A percentile compares a stretch with the other conserved stretches of the same genome.
These are phyloP conservation scores for Blastobasis lacticolella DNA, from an alignment of 2,888 invertebrate genomes.

Conservation along the genomic window DNA sequence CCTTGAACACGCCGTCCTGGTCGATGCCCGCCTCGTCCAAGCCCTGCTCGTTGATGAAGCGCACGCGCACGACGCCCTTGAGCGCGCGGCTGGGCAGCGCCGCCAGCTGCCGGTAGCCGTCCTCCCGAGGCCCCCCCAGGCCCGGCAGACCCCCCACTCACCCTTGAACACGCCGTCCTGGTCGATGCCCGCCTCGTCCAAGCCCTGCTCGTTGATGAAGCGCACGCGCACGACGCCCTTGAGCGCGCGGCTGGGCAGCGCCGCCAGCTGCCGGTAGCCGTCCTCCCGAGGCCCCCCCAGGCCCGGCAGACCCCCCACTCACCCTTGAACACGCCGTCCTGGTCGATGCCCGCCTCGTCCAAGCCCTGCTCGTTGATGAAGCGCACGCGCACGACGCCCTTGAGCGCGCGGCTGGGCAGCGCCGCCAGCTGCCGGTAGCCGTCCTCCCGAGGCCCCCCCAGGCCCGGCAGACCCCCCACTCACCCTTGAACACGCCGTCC, in stretches of 20 bases:
- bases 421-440: conserved; percentile 97
- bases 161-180: conserved; percentile 97
- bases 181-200: conserved; percentile 99
- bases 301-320: too few relatives aligned
- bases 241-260: conserved; percentile 87
- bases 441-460: too few relatives aligned
- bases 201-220: conserved; percentile 96
- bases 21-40: conserved; percentile 99
- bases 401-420: conserved; percentile 88
- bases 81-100: conserved; percentile 89
- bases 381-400: conserved; percentile 95
- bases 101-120: conserved; percentile 97
- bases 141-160: too few relatives aligned
- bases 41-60: conserved; percentile 97
- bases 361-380: conserved; percentile 98
- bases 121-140: too few relatives aligned
- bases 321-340: conserved; percentile 96
- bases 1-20: conserved; percentile 97
- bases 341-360: conserved; percentile 99
- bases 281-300: too few relatives aligned
- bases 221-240: conserved; percentile 97
- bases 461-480: too few relatives aligned
- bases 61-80: conserved; percentile 95
- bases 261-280: conserved; percentile 96
- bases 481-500: conserved; percentile 94